These are phyloP conservation scores for Micromys minutus DNA, from an alignment of 2,113 vertebrate species.

Conservation along the genomic window DNA sequence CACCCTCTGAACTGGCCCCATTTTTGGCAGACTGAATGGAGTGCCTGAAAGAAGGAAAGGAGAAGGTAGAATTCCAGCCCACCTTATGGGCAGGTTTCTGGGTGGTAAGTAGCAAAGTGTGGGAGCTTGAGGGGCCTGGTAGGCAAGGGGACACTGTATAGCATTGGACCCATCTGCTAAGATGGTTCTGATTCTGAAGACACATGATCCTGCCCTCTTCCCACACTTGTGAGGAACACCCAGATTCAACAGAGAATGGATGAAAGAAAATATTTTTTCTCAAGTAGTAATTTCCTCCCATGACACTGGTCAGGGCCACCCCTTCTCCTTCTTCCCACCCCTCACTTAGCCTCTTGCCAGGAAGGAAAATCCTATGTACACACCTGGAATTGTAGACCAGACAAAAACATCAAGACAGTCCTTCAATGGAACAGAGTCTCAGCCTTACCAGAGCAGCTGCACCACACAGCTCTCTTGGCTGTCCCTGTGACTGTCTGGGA, in stretches of 20 bases:
- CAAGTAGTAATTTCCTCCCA: conserved; percentile 57
- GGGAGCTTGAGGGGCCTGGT: background rate
- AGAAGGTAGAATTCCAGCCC: conserved; percentile 57
- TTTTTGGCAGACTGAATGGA: conserved; percentile 70
- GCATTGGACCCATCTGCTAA: background rate
- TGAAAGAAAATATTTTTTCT: conserved; percentile 71
- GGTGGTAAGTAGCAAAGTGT: background rate
- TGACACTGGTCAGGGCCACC: conserved; percentile 13
- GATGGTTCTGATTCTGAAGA: background rate
- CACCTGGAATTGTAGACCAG: conserved; percentile 69
- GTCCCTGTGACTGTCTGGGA: background rate
- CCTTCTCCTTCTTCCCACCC: background rate
- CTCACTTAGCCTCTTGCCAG: conserved; percentile 52
- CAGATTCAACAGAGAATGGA: conserved; percentile 22
- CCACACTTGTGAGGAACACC: background rate
- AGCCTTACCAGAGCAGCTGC: background rate
- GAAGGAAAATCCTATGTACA: conserved; percentile 73
- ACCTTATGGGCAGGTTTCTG: background rate
- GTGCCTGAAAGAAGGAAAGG: conserved; percentile 42
- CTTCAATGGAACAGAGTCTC: conserved; percentile 12
- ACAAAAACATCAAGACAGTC: conserved; percentile 70
- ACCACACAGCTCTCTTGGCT: background rate
- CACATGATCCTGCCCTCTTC: background rate
- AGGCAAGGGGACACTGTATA: background rate
- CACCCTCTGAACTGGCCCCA: conserved; percentile 68